These are phyloP conservation scores for Bombus soroeensis DNA, from an alignment of 1,140 invertebrate species.

Conservation along the genomic window DNA sequence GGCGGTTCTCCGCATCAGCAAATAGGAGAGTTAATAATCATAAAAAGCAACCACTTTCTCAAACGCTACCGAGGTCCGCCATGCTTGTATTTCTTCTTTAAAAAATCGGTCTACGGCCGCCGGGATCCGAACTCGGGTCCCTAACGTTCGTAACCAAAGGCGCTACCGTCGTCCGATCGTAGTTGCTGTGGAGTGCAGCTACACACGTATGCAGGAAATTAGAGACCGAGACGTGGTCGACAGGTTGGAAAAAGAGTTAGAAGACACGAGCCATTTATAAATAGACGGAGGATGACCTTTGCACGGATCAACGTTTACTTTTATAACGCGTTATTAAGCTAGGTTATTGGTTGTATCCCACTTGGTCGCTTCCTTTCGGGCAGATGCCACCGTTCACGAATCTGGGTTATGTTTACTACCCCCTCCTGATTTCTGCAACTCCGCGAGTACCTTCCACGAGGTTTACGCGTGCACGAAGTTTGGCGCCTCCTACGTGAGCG, in stretches of 20 bases:
- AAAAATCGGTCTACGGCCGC: no score
- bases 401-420: conserved; percentile 77
- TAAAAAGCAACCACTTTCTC: no score
- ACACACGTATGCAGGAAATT: not conserved
- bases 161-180: no score
- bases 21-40: no score
- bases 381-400: conserved; percentile 57
- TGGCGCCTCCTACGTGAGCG: conserved; percentile 26
- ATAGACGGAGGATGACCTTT: conserved; percentile 78
- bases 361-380: conserved; percentile 38
- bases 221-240: not conserved
- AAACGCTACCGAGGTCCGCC: no score
- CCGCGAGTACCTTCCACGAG: conserved; percentile 12
- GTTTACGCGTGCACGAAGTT: conserved; percentile 37
- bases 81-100: no score
- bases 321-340: conserved; percentile 70
- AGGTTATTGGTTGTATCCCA: conserved; percentile 71
- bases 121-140: no score
- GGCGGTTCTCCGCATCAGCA: no score
- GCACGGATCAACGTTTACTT: conserved; percentile 58
- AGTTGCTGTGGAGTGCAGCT: no score
- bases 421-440: conserved; percentile 35
- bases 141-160: no score
- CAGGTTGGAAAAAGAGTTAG: not conserved
- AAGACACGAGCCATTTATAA: conserved; percentile 63